These are phyloP conservation scores for Periphyllus acericola DNA, from an alignment of 2,888 invertebrate genomes.

Conservation along the genomic window DNA sequence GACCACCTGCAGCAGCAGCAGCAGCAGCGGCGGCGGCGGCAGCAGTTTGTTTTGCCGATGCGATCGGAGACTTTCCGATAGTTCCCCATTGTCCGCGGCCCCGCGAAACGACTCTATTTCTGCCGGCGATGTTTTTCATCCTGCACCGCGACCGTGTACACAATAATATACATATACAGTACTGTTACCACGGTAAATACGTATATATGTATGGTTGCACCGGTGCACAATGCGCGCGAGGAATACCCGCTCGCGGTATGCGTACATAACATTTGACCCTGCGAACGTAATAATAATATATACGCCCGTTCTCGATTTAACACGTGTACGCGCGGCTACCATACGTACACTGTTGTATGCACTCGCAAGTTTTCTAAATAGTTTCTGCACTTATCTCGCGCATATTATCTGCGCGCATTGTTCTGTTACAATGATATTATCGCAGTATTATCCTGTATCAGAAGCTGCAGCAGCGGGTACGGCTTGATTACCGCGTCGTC, in stretches of 20 bases:
- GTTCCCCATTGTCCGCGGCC: conserved; percentile 5
- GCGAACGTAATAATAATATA: neutral
- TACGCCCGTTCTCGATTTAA: conserved; percentile 22
- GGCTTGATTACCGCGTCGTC: neutral
- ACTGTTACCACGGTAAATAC: neutral
- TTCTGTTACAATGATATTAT: conserved; percentile 10
- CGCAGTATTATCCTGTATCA: neutral
- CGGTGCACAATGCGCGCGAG: conserved; percentile 7
- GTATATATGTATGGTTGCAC: neutral
- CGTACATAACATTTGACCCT: conserved; percentile 29
- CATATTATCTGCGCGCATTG: conserved; percentile 35
- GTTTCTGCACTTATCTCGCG: conserved; percentile 38
- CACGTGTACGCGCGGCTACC: conserved; percentile 28
- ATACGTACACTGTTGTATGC: neutral
- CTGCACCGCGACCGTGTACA: neutral
- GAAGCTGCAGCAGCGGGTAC: neutral
- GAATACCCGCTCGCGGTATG: neutral
- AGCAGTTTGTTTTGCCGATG: neutral
- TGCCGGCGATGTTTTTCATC: neutral
- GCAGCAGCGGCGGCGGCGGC: neutral
- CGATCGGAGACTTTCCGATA: neutral
- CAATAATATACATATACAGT: neutral
- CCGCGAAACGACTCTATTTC: conserved; percentile 39
- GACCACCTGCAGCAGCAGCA: neutral
- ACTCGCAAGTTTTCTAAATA: conserved; percentile 25